Evolutionary conservation across 1,140 invertebrate species (phyloP), one percentile per base, ranked within the genome.

Genomic region (Pissodes strobi): DNA sequence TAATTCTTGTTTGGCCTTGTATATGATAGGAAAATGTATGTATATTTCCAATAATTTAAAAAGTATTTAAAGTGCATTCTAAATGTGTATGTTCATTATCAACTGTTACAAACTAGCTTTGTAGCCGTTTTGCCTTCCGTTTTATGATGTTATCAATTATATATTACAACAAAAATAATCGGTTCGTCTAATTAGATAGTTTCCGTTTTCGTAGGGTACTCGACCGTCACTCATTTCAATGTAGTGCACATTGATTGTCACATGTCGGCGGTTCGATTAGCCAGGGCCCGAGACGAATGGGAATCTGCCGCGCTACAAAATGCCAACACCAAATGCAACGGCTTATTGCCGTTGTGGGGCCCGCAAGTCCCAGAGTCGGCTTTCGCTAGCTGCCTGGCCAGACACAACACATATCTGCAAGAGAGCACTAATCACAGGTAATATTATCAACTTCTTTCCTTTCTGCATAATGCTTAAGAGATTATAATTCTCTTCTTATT

Each of bases 181-280:
- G 1, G 18, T 19, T 1, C 1, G 25, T 30, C 1, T 21, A 30
- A 22, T 19, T 9, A 25, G 17, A 30, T 22, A 17, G 15, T 5
- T 49, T 19, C 9, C 1, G 8, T 38, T 41, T 60, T 53, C 38
- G 21, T 37, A 64, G 61, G 91, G 12, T 98, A 97, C 77, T 91
- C 89, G 8, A 98, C 96, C 0, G 96, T 99, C 2, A 96, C 94
- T 2, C 96, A 99, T 82, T 98, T 98, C 81, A 99, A 99, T 80
- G 89, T 98, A 9, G 94, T 99, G 2, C 97, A 99, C 80, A 90
- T 98, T 9, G 95, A 99, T 76, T 99, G 97, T 77, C 96, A 99
- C 79, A 94, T 95, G 84, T 93, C 93, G 8, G 96, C 96, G 45
- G 95, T 99, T 0, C 86, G 88, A 70, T 80, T 89, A 69, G 87